These are phyloP conservation scores for Heliconius hortense DNA, from an alignment of 2,888 invertebrate genomes.

Conservation along the genomic window DNA sequence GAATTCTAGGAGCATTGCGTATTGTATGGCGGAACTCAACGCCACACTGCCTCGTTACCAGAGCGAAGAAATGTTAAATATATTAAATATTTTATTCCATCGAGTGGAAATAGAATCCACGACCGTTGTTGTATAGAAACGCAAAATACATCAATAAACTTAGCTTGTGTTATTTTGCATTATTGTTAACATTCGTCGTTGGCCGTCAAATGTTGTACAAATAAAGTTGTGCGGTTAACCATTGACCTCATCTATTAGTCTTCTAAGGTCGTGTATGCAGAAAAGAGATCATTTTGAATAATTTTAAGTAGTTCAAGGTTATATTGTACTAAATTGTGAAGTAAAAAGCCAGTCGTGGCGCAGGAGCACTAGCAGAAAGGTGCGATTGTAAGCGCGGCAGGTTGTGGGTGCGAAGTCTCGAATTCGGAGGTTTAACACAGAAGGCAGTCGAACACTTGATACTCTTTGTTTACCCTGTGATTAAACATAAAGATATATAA, in stretches of 20 bases:
- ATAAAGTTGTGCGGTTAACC: constrained; percentile 25
- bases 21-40: too few species aligned
- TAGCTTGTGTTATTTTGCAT: neutral
- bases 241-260: constrained; percentile 10
- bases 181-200: constrained; percentile 5
- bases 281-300: neutral
- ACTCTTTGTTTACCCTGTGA: neutral
- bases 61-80: too few species aligned
- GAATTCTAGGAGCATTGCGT: too few species aligned
- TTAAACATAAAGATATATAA: neutral
- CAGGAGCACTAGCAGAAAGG: too few species aligned
- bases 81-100: too few species aligned
- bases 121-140: neutral
- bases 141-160: neutral
- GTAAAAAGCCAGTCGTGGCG: too few species aligned
- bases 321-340: neutral
- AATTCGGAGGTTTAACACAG: too few species aligned
- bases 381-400: too few species aligned
- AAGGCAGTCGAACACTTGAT: too few species aligned
- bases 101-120: too few species aligned
- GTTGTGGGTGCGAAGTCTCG: too few species aligned
- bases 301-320: constrained; percentile 1
- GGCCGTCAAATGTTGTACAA: constrained; percentile 7
- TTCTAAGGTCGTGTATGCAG: neutral
- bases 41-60: too few species aligned